Evolutionary conservation across 2,113 vertebrate species (phyloP).

Genomic region (Neoarius graeffei): DNA sequence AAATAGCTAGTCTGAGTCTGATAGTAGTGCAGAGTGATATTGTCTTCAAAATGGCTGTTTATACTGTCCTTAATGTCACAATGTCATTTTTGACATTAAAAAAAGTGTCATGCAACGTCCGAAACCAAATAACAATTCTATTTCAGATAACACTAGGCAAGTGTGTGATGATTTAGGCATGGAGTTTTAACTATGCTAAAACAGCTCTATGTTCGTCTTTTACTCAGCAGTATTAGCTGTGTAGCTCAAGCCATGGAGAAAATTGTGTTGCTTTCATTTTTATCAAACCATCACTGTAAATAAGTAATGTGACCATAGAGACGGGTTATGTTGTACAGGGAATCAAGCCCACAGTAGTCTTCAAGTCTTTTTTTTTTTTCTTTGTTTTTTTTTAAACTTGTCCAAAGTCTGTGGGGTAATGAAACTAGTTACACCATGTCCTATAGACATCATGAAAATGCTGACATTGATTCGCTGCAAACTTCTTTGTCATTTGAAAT

Average conservation of each 20-base stretch:
- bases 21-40: not conserved
- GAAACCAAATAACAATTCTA: not conserved
- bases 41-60: not conserved
- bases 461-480: not conserved
- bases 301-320: not conserved
- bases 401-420: not conserved
- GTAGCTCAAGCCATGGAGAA: not conserved
- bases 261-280: not conserved
- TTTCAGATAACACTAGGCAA: conserved; percentile 1
- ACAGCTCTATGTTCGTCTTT: not conserved
- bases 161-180: not conserved
- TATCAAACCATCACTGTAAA: not conserved
- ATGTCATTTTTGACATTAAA: not conserved
- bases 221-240: not conserved
- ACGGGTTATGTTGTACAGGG: not conserved
- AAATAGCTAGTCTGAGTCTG: not conserved
- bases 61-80: not conserved
- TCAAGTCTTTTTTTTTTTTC: not conserved
- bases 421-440: not conserved
- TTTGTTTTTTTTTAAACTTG: not conserved
- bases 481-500: not conserved
- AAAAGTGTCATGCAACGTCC: not conserved
- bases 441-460: not conserved
- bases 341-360: not conserved
- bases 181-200: conserved; percentile 14